Evolutionary conservation across 1,140 invertebrate genomes (phyloP).

Genomic region (Drosophila jambulina): DNA sequence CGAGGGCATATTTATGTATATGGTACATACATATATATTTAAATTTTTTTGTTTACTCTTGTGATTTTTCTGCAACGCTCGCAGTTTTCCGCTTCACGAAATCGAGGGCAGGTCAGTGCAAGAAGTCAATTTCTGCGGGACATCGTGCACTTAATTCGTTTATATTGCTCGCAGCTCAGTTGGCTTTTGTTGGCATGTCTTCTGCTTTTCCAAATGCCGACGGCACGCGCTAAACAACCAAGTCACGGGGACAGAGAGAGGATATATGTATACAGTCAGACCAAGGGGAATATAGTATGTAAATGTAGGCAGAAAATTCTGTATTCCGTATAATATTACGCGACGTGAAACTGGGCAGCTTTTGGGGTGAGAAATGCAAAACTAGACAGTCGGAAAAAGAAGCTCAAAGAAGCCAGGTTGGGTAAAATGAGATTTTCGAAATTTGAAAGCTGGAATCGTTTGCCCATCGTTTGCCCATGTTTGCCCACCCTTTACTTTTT

Average conservation of each 20-base stretch:
- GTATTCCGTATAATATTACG: conserved; percentile 41
- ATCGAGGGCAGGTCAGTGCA: conserved; percentile 54
- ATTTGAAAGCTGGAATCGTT: no score
- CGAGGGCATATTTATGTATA: conserved; percentile 4
- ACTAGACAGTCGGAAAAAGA: conserved; percentile 5
- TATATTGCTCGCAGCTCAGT: conserved; percentile 49
- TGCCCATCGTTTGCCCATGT: no score
- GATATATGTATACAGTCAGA: conserved; percentile 12
- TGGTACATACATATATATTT: conserved; percentile 3
- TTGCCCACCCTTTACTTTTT: no score
- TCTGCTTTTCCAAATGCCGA: conserved; percentile 46
- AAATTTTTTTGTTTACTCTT: conserved; percentile 58
- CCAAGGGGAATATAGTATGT: conserved; percentile 33
- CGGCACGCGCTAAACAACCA: conserved; percentile 54
- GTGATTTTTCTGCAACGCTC: conserved; percentile 59
- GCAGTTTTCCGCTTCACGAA: conserved; percentile 38
- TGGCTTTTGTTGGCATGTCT: conserved; percentile 12
- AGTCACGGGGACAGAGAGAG: background rate
- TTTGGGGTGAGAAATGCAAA: conserved; percentile 18
- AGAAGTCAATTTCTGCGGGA: conserved; percentile 17
- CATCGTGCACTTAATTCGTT: conserved; percentile 50
- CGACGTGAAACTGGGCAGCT: background rate
- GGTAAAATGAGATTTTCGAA: no score
- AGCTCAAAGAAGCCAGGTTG: no score
- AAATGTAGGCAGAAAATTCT: conserved; percentile 52